Evolutionary conservation across 2,888 invertebrate species (phyloP).

Genomic region (Argynnis bischoffii): DNA sequence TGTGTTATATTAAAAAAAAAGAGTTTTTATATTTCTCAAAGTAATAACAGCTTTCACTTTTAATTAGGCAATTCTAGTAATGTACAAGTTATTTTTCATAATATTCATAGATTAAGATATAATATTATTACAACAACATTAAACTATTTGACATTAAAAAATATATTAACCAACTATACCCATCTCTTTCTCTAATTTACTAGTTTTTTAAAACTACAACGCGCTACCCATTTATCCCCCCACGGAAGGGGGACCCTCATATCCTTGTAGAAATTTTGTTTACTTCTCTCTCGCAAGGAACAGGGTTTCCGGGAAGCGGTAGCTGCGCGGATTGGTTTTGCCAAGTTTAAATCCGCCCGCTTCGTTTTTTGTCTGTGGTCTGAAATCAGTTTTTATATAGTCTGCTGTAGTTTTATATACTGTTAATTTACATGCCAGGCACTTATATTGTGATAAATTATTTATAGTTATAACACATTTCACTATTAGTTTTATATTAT

Average conservation of each 20-base stretch:
- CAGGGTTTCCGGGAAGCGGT: constrained; percentile 56
- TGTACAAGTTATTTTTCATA: too few relatives aligned
- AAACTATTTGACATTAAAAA: too few relatives aligned
- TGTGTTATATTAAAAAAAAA: too few relatives aligned
- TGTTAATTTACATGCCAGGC: neutral
- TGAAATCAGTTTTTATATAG: constrained; percentile 1
- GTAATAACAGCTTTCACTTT: too few relatives aligned
- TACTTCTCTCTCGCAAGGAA: constrained; percentile 79
- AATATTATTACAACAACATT: too few relatives aligned
- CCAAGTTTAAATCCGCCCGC: constrained; percentile 48
- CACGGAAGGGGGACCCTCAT: constrained; percentile 59
- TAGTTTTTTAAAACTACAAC: neutral
- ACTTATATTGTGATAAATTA: neutral
- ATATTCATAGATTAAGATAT: too few relatives aligned
- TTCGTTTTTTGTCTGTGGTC: constrained; percentile 42
- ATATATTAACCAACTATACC: too few relatives aligned
- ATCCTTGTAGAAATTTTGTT: constrained; percentile 82
- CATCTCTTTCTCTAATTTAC: constrained; percentile 3
- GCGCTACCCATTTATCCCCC: constrained; percentile 31
- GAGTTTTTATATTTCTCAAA: too few relatives aligned
- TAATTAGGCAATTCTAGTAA: too few relatives aligned
- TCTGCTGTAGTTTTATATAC: neutral
- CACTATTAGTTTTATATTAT: neutral
- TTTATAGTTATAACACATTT: neutral
- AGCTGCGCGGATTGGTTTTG: constrained; percentile 63